These are phyloP conservation scores for Scaptomyza reducta DNA, from an alignment of 2,888 invertebrate genomes.

Conservation along the genomic window DNA sequence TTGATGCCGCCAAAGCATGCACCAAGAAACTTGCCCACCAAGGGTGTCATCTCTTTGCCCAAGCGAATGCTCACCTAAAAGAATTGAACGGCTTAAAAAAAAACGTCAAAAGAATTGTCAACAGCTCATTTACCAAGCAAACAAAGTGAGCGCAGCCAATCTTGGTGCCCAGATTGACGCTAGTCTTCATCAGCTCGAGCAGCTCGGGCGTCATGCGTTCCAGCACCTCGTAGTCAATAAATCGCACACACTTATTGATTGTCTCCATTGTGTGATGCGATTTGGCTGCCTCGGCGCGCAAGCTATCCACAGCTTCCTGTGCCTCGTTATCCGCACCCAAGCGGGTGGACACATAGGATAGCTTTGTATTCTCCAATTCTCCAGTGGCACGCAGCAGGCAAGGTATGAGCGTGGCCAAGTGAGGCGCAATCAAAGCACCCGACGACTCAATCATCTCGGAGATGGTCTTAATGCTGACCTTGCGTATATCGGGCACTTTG, in stretches of 20 bases:
- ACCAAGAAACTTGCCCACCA: conserved; percentile 86
- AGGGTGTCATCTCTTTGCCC: conserved; percentile 85
- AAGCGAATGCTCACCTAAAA: conserved; percentile 84
- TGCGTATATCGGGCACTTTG: conserved; percentile 90
- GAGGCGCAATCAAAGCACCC: conserved; percentile 91
- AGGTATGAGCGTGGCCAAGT: conserved; percentile 91
- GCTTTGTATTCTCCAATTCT: conserved; percentile 91
- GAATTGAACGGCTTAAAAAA: not conserved
- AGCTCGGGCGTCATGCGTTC: conserved; percentile 92
- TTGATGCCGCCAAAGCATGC: conserved; percentile 89
- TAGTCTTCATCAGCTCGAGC: conserved; percentile 91
- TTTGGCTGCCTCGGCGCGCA: conserved; percentile 91
- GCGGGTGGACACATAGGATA: conserved; percentile 92
- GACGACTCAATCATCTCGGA: conserved; percentile 93
- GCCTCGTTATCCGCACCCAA: conserved; percentile 89
- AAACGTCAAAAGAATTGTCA: not conserved
- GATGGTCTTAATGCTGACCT: conserved; percentile 92
- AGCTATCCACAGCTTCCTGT: conserved; percentile 91
- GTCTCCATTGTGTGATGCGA: conserved; percentile 95
- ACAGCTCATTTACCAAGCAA: conserved; percentile 86
- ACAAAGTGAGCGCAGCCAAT: conserved; percentile 92
- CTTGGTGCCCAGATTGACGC: conserved; percentile 93
- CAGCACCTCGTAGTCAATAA: conserved; percentile 90
- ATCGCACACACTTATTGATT: conserved; percentile 90
- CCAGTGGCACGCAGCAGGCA: conserved; percentile 94